Evolutionary conservation across 92 coral and sea anemone genomes (phyloP), one percentile per base, ranked within the genome.

Genomic region (Blastomussa wellsi): DNA sequence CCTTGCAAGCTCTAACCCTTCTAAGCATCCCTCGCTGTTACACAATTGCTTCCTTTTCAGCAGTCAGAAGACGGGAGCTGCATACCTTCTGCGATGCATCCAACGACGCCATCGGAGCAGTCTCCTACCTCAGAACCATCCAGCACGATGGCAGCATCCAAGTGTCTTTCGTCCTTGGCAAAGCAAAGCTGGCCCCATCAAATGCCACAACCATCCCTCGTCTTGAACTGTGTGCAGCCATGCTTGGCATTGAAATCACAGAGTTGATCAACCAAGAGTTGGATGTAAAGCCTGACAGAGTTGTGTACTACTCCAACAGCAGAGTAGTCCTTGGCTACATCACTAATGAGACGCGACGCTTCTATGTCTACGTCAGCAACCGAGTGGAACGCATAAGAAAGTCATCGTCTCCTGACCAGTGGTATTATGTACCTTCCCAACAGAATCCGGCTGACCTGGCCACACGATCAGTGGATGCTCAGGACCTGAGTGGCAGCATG

Each of bases 81-180:
- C 84, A 80, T 5, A 32, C 55, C 24, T 41, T 90, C 72, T 90
- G 93, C 47, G 84, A 90, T 17, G 82, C 89, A 0, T 87, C 93
- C 0, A 81, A 76, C 20, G 80, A 65, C 26, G 93, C 82, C 31
- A 74, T 90, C 17, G 91, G 79, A 49, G 93, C 89, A 13, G 93
- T 87, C 19, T 73, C 88, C 0, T 87, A 90, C 87, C 66, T 87
- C 16, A 87, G 53, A 71, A 35, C 76, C 2, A 62, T 83, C 57
- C 93, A 90, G 15, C 24, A 83, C n/a, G 78, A 85, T 79, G 80
- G 87, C 9, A 38, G 28, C 64, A 71, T 82, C 15, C 71, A 87
- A 37, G 91, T 90, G 3, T 88, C 93, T 24, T 87, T 87, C 49
- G 79, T 90, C 39, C 79, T 90, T n/a, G 89, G 91, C 11, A 90